Evolutionary conservation across 2,888 invertebrate genomes (phyloP).

Genomic region (Cordilura impudica): DNA sequence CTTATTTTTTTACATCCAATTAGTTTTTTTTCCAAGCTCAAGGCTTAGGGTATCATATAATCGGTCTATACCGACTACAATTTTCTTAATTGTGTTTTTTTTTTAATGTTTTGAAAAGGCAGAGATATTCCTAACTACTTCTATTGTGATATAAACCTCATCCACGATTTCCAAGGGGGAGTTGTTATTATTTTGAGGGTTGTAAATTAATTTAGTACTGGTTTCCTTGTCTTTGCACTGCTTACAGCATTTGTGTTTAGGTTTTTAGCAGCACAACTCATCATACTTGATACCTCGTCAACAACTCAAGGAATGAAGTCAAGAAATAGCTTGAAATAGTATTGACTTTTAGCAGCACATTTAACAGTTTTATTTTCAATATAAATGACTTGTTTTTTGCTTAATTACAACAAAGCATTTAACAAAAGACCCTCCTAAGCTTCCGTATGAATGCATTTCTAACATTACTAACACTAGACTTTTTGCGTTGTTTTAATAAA

Average conservation of each 20-base stretch:
- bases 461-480: not conserved
- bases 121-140: conserved; percentile 12
- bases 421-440: conserved; percentile 20
- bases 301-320: conserved; percentile 26
- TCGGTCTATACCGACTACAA: too few relatives aligned
- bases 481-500: conserved; percentile 13
- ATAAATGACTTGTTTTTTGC: conserved; percentile 5
- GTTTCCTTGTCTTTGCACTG: not conserved
- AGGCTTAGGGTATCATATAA: too few relatives aligned
- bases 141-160: conserved; percentile 16
- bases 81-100: too few relatives aligned
- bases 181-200: conserved; percentile 35
- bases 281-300: conserved; percentile 9
- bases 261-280: conserved; percentile 4
- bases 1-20: too few relatives aligned
- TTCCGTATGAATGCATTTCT: conserved; percentile 39
- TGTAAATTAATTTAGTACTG: conserved; percentile 41
- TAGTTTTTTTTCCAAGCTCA: too few relatives aligned
- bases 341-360: conserved; percentile 53
- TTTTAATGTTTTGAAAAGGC: conserved; percentile 38
- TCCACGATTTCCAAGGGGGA: not conserved
- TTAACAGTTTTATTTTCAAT: conserved; percentile 32
- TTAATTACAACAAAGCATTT: conserved; percentile 47
- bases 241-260: not conserved
- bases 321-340: conserved; percentile 27